Base-by-base conservation (phyloP, 2,113 vertebrate genomes). In the Dunckerocampus dactyliophorus region DNA sequence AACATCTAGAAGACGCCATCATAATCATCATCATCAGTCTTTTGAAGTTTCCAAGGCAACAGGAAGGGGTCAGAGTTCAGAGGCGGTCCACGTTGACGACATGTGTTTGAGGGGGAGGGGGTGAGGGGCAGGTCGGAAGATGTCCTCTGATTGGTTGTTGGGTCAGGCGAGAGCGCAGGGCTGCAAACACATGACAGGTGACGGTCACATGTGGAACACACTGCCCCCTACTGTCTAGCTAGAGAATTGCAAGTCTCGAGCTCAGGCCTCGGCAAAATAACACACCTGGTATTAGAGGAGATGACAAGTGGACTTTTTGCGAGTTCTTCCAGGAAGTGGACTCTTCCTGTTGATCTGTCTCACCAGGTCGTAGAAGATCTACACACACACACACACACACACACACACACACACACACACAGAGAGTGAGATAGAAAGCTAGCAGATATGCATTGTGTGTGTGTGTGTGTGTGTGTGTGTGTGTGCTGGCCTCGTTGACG, bases 401-500 rank as follows among this genome's bases (percentile, higher is more conserved):
- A 45, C 20, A 65, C 24, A 42, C 50, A 51, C 11, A 19, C 31
- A 62, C 45, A 47, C 17, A n/a, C n/a, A n/a, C n/a, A n/a, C n/a
- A n/a, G n/a, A 19, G 17, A 22, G 12, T 15, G 20, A 50, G 20
- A 50, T 21, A 6, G 6, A 8, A 28, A 51, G 22, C 15, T 28
- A 10, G 21, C 11, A 28, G 13, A 7, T 3, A n/a, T 16, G 51
- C 51, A 6, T 3, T n/a, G 10, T 42, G 39, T 42, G 39, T 42
- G 39, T 42, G 39, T 42, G 39, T 28, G 49, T 16, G 37, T 8
- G 54, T 17, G 47, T 15, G 22, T n/a, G 20, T 4, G 14, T 21
- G 50, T 48, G 22, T 24, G 14, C 37, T 15, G 7, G 95, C 96
- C 95, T 98, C 95, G 0, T 98, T 98, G 90, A 98, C 95, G 76